Percentiles rank a stretch among this genome's conserved stretches.
These are phyloP conservation scores for Pseudomyrmex gracilis DNA, from an alignment of 1,140 invertebrate genomes.

Conservation along the genomic window DNA sequence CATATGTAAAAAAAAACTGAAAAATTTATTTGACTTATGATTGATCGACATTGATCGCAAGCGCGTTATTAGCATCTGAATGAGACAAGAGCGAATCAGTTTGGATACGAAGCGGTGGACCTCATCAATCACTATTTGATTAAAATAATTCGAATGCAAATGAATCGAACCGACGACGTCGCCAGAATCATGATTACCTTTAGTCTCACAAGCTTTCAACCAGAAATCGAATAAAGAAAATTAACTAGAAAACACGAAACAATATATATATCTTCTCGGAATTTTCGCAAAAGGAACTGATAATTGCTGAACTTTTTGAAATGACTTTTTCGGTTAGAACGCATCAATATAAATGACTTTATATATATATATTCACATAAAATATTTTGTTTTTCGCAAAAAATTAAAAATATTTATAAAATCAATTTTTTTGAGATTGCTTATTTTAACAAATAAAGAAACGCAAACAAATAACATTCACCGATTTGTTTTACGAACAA, in stretches of 20 bases:
- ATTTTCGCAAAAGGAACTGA: constrained; percentile 33
- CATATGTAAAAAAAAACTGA: constrained; percentile 65
- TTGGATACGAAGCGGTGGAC: constrained; percentile 55
- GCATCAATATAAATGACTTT: constrained; percentile 5
- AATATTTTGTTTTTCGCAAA: background rate
- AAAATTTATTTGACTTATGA: constrained; percentile 54
- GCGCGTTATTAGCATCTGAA: constrained; percentile 70
- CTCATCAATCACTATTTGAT: constrained; percentile 70
- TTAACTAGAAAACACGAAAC: constrained; percentile 38
- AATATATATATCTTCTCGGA: constrained; percentile 13
- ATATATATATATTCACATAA: background rate
- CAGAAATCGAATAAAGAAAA: constrained; percentile 30
- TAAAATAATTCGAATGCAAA: constrained; percentile 73
- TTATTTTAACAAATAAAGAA: background rate
- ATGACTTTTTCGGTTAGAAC: constrained; percentile 12
- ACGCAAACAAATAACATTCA: background rate
- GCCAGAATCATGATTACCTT: constrained; percentile 58
- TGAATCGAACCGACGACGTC: constrained; percentile 60
- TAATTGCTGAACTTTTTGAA: constrained; percentile 33
- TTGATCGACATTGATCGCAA: constrained; percentile 66
- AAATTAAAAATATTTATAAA: background rate
- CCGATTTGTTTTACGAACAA: background rate
- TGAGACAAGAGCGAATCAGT: constrained; percentile 67
- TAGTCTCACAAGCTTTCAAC: constrained; percentile 55
- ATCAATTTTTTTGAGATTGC: no score